A percentile compares a stretch with the other conserved stretches of the same genome.
phyloP scores from a whole-genome alignment of 2,888 invertebrate genomes.

The Hypselothyrea guttata region DNA sequence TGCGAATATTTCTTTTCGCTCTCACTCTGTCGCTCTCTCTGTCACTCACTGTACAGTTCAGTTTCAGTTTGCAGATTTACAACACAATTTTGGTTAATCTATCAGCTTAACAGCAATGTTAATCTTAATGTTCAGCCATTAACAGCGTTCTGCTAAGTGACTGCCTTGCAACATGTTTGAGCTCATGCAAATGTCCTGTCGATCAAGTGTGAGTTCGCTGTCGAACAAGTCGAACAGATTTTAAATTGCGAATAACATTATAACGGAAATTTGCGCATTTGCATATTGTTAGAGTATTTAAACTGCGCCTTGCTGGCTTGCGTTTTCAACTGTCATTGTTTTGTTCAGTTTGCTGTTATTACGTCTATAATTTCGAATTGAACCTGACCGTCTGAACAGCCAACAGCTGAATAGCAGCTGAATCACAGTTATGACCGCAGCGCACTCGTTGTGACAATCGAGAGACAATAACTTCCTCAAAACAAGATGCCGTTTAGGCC shows the following conservation, averaged over 20 bases:
- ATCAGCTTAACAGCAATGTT: not conserved
- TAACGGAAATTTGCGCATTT: too few species aligned
- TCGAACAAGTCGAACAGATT: too few species aligned
- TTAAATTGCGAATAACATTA: too few species aligned
- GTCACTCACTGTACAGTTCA: not conserved
- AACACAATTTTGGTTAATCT: not conserved
- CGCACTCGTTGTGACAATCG: slow-evolving; percentile 46
- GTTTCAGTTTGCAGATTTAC: not conserved
- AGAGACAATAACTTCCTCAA: slow-evolving; percentile 45
- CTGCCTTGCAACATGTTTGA: slow-evolving; percentile 3
- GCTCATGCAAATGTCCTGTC: too few species aligned
- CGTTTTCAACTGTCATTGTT: slow-evolving; percentile 22
- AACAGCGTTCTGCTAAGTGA: not conserved
- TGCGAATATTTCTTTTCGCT: slow-evolving; percentile 11
- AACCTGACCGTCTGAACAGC: slow-evolving; percentile 54
- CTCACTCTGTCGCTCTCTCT: slow-evolving; percentile 5
- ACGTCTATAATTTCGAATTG: slow-evolving; percentile 48
- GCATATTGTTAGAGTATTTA: slow-evolving; percentile 28
- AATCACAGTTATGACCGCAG: slow-evolving; percentile 33
- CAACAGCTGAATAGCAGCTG: slow-evolving; percentile 18
- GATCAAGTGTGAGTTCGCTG: too few species aligned
- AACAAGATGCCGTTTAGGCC: slow-evolving; percentile 40
- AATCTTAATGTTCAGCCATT: not conserved
- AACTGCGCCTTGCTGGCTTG: slow-evolving; percentile 19
- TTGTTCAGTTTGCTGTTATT: slow-evolving; percentile 24